A percentile compares a stretch with the other conserved stretches of the same genome.
Evolutionary conservation across 2,797 vertebrate species (phyloP).

Genomic region (Echiichthys vipera): DNA sequence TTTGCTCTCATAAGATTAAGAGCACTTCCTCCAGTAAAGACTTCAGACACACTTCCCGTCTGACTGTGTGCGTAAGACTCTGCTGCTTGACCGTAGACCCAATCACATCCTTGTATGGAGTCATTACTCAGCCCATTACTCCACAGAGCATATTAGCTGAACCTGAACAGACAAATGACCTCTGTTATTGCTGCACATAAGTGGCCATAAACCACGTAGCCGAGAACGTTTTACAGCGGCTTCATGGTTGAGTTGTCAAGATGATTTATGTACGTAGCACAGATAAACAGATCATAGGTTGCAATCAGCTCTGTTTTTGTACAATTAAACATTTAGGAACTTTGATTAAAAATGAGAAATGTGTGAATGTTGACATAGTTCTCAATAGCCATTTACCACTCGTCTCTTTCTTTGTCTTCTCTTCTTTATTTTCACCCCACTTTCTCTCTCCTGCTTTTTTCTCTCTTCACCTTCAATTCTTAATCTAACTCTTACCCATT

Average conservation of each 20-base stretch:
- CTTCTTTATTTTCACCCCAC: background rate
- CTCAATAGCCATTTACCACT: background rate
- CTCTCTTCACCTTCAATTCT: background rate
- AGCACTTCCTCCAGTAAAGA: conserved; percentile 27
- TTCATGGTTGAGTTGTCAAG: conserved; percentile 35
- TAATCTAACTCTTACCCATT: background rate
- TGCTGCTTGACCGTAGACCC: conserved; percentile 53
- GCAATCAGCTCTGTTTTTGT: conserved; percentile 13
- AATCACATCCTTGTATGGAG: conserved; percentile 39
- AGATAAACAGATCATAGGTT: conserved; percentile 17
- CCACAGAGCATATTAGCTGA: conserved; percentile 56
- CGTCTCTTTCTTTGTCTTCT: background rate
- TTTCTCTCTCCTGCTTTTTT: background rate
- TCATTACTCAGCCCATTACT: conserved; percentile 66
- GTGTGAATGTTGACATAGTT: background rate
- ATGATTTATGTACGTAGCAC: conserved; percentile 38
- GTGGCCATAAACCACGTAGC: conserved; percentile 59
- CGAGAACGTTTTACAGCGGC: conserved; percentile 50
- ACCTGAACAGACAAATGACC: conserved; percentile 54
- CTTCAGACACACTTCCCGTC: conserved; percentile 25
- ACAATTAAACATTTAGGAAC: conserved; percentile 26
- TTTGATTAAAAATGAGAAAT: conserved; percentile 14
- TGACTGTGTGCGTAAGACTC: conserved; percentile 20
- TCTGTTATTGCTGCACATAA: conserved; percentile 60
- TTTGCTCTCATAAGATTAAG: conserved; percentile 35